Percentiles rank a stretch among this genome's conserved stretches.
Conservation (phyloP, 1,140 invertebrate genomes). For the Drosophila ambigua region DNA sequence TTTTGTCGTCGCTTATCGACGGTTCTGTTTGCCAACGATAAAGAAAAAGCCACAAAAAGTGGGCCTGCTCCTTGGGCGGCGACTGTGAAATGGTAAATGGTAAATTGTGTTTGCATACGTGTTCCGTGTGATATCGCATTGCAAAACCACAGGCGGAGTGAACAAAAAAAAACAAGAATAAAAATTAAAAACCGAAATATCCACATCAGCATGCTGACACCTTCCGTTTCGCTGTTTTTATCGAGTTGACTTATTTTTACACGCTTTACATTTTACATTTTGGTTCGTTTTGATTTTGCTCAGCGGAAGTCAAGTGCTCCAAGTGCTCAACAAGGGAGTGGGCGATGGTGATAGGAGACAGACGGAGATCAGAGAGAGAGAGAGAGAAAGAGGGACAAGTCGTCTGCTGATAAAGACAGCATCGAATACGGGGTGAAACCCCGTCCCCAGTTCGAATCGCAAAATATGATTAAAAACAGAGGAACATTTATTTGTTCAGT, state of each 20-base stretch:
- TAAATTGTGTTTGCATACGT: constrained; percentile 40
- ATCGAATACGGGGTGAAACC: too few relatives aligned
- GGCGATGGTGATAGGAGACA: too few relatives aligned
- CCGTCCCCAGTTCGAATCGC: too few relatives aligned
- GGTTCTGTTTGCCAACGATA: constrained; percentile 32
- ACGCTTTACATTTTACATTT: constrained; percentile 26
- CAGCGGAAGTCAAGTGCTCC: constrained; percentile 32
- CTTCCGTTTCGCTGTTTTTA: constrained; percentile 32
- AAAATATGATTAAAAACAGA: too few relatives aligned
- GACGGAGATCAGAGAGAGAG: too few relatives aligned
- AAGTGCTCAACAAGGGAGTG: too few relatives aligned
- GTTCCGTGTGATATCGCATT: constrained; percentile 3
- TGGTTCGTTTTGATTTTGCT: constrained; percentile 13
- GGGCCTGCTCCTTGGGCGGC: constrained; percentile 35
- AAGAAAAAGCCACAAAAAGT: constrained; percentile 8
- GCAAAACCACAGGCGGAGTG: neutral
- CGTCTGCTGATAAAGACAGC: too few relatives aligned
- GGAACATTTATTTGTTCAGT: too few relatives aligned
- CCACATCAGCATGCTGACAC: constrained; percentile 25
- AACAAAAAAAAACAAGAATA: constrained; percentile 22
- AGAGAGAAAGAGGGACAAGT: too few relatives aligned
- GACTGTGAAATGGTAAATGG: constrained; percentile 32
- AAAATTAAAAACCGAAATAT: too few relatives aligned
- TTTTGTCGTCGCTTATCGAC: constrained; percentile 32
- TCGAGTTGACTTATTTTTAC: constrained; percentile 36